Conservation (phyloP, 2,113 vertebrate species). For the Chloroceryle aenea region DNA sequence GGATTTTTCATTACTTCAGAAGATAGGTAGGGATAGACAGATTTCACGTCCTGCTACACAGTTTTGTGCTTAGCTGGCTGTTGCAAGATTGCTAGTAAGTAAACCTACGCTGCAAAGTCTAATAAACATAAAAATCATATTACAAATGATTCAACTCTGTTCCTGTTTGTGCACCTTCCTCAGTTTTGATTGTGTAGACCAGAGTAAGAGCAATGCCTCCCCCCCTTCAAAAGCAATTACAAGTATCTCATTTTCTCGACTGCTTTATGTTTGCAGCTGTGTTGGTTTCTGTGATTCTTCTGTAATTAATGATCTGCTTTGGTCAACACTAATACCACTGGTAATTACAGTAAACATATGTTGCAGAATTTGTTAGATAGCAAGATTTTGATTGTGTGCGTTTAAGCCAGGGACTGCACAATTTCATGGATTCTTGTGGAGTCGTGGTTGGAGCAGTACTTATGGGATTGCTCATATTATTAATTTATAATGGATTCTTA, state of each 20-base stretch:
- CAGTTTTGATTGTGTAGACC: neutral
- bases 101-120: neutral
- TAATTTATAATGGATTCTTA: neutral
- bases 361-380: constrained; percentile 12
- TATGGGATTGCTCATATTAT: neutral
- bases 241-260: constrained; percentile 31
- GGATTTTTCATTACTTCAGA: neutral
- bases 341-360: constrained; percentile 16
- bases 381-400: constrained; percentile 1
- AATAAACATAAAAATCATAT: neutral
- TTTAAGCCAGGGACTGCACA: neutral
- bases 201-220: neutral
- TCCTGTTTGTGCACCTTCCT: constrained; percentile 14
- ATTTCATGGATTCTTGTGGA: neutral
- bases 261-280: constrained; percentile 46
- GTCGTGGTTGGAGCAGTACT: neutral
- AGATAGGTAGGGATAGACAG: neutral
- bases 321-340: neutral
- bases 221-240: neutral
- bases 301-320: constrained; percentile 39
- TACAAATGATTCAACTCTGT: neutral
- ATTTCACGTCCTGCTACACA: neutral
- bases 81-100: neutral
- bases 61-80: neutral
- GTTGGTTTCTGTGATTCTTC: constrained; percentile 31